Evolutionary conservation across 2,797 vertebrate genomes (phyloP), one percentile per base, ranked within the genome.

Genomic region (Leuciscus waleckii): DNA sequence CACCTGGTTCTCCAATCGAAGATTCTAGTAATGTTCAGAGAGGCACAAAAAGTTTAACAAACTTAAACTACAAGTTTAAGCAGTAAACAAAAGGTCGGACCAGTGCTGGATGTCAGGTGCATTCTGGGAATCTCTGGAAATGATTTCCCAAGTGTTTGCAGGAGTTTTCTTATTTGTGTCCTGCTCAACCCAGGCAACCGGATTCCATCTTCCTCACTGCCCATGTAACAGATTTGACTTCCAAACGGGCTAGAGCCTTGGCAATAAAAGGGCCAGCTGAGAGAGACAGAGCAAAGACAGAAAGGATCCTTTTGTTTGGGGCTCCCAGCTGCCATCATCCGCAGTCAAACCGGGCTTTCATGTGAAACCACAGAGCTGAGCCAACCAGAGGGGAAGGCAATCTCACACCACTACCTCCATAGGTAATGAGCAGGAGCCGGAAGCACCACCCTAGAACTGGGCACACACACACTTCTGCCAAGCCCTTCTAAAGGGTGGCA

Each of bases 151-250:
- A 37, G 61, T 77, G 37, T 71, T 49, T 77, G 69, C 37, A 23
- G 58, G 86, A 90, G 87, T 89, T 93, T 93, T 93, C 92, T 87
- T 90, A 88, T 89, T 89, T 92, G 89, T 90, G 83, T 70, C 68
- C 41, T 85, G 89, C 90, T 92, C 92, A 94, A 90, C 92, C 87
- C 85, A 89, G 91, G 90, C 90, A 93, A 93, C 92, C 85, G 54
- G 80, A 92, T 89, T 92, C 90, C 79, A 89, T 93, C 91, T 69
- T 92, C 91, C 92, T 92, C 84, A 89, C 89, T 90, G 91, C 90
- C 89, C 91, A 84, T 75, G 89, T 84, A 89, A 92, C 91, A 79
- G 92, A 93, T 92, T 90, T 51, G 90, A 94, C 94, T 94, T 93
- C 93, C 88, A 90, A 90, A 91, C 84, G 84, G 90, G 81, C 79